phyloP scores from a whole-genome alignment of 2,113 vertebrate genomes.

The Otus sunia region DNA sequence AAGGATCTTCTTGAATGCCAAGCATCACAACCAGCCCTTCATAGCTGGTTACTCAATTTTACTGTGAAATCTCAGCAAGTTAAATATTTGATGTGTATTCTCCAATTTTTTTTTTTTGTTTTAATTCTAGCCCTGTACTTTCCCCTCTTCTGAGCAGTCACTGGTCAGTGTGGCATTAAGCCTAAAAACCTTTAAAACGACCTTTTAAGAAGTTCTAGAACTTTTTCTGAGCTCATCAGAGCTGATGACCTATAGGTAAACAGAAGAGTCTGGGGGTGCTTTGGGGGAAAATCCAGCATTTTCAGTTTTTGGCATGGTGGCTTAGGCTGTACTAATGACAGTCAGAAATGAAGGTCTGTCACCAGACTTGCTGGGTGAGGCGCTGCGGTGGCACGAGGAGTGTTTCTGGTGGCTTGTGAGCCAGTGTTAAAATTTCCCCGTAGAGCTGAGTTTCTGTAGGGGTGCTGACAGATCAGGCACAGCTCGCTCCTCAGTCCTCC shows the following conservation, averaged over 20 bases:
- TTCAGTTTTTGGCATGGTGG: not conserved
- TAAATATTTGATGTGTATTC: not conserved
- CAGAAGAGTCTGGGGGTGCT: not conserved
- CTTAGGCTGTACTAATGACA: not conserved
- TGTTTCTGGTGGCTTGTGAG: not conserved
- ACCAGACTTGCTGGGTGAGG: not conserved
- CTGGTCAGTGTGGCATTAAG: not conserved
- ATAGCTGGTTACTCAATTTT: not conserved
- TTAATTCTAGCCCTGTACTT: not conserved
- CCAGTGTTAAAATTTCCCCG: not conserved
- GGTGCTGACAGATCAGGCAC: not conserved
- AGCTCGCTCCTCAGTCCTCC: not conserved
- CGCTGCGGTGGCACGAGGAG: accelerated
- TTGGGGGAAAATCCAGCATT: not conserved
- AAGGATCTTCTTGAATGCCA: not conserved
- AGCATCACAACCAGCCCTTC: accelerated
- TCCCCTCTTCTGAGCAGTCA: not conserved
- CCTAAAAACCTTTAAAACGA: not conserved
- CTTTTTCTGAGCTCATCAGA: not conserved
- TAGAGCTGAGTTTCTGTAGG: not conserved
- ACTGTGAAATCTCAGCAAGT: not conserved
- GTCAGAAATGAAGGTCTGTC: not conserved
- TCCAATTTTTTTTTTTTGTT: not conserved
- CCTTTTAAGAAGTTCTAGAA: not conserved
- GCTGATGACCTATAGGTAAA: not conserved